Evolutionary conservation across 2,888 invertebrate genomes (phyloP).

Genomic region (Catocala sponsa): DNA sequence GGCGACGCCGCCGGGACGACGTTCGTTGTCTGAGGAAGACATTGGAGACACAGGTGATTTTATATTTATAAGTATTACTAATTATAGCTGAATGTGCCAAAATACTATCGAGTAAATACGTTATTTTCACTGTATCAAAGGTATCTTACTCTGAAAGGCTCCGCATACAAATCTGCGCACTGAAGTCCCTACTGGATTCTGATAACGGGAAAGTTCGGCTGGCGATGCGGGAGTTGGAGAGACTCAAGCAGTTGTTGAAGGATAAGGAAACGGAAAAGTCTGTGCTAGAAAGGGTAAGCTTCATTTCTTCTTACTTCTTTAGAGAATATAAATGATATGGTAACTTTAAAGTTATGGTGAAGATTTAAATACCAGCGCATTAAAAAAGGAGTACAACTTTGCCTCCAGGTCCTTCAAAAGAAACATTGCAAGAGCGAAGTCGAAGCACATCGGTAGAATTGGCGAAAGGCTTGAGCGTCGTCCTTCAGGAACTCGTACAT

Average conservation of each 20-base stretch:
- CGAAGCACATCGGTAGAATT: too few relatives aligned
- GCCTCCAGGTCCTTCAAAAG: too few relatives aligned
- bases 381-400: too few relatives aligned
- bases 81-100: too few relatives aligned
- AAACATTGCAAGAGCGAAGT: too few relatives aligned
- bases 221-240: slow-evolving; percentile 81
- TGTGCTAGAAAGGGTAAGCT: slow-evolving; percentile 70
- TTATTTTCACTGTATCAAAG: slow-evolving; percentile 43
- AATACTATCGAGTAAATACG: too few relatives aligned
- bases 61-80: too few relatives aligned
- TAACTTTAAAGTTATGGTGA: too few relatives aligned
- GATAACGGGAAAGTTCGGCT: slow-evolving; percentile 86
- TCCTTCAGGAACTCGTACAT: too few relatives aligned
- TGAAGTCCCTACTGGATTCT: slow-evolving; percentile 87
- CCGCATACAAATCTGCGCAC: slow-evolving; percentile 87
- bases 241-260: slow-evolving; percentile 77
- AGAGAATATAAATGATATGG: too few relatives aligned
- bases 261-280: slow-evolving; percentile 81
- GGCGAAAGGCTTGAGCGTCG: too few relatives aligned
- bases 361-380: too few relatives aligned
- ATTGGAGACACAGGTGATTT: slow-evolving; percentile 74
- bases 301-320: neutral
- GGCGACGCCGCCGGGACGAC: slow-evolving; percentile 85
- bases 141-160: slow-evolving; percentile 79
- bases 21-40: slow-evolving; percentile 78